Conservation (phyloP, 2,113 vertebrate genomes). For the Casuarius casuarius region DNA sequence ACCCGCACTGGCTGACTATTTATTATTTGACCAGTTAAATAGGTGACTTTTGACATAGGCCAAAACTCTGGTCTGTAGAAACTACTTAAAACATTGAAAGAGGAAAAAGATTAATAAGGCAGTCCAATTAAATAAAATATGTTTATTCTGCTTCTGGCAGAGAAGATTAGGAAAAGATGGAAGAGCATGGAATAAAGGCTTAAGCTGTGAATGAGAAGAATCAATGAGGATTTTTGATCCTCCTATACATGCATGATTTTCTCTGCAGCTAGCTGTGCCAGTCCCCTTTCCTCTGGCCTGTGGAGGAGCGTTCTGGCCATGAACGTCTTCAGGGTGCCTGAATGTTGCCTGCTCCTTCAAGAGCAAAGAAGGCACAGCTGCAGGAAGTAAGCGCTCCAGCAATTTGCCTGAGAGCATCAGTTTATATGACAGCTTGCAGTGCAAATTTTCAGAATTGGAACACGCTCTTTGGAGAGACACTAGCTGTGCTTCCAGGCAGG, state of each 20-base stretch:
- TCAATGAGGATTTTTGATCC: neutral
- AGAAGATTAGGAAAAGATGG: neutral
- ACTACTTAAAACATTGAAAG: neutral
- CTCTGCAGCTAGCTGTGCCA: neutral
- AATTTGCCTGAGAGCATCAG: neutral
- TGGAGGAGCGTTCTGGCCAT: neutral
- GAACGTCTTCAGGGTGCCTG: neutral
- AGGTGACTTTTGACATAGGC: neutral
- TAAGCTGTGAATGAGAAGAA: neutral
- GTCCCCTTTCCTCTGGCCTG: neutral
- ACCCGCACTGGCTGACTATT: neutral
- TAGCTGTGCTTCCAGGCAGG: neutral
- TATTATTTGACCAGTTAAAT: neutral
- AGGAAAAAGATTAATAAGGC: accelerated
- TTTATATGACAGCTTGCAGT: neutral
- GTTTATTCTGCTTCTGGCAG: neutral
- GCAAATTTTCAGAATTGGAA: neutral
- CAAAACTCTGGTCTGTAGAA: neutral
- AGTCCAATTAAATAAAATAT: neutral
- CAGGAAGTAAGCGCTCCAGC: neutral
- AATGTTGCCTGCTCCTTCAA: neutral
- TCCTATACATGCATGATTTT: neutral
- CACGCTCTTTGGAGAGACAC: neutral
- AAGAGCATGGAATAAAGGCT: neutral
- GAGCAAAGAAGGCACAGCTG: neutral